phyloP scores from a whole-genome alignment of 2,113 vertebrate species.

The Rhynchomys soricoides region DNA sequence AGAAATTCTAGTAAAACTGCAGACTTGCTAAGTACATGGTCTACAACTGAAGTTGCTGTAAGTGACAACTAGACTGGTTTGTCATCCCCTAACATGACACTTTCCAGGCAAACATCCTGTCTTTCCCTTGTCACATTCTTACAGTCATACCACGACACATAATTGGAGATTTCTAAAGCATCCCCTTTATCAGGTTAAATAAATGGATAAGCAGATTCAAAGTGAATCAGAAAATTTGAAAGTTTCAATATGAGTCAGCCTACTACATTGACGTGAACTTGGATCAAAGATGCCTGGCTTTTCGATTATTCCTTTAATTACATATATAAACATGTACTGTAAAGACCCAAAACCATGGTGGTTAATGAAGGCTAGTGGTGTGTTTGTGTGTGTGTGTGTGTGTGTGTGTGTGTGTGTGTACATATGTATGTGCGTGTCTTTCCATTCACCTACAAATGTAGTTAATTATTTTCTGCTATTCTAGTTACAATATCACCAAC shows the following conservation, averaged over 20 bases:
- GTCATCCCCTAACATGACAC: background rate
- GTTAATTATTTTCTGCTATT: background rate
- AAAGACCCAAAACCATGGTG: background rate
- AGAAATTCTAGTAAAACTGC: constrained; percentile 49
- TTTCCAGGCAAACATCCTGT: background rate
- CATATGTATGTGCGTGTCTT: background rate
- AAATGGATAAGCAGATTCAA: background rate
- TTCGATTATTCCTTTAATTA: background rate
- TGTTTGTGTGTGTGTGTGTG: background rate
- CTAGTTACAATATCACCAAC: background rate
- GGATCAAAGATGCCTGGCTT: background rate
- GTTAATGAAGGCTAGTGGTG: background rate
- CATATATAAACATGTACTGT: background rate
- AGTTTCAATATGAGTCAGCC: background rate
- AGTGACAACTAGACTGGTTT: background rate
- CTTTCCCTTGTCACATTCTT: background rate
- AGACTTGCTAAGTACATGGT: background rate
- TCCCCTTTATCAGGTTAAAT: background rate
- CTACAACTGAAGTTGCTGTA: background rate
- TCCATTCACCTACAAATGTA: background rate
- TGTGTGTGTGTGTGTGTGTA: background rate
- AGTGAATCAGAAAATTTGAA: background rate
- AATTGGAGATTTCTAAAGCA: background rate
- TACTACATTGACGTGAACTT: background rate
- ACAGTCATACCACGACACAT: background rate